Percentiles rank a stretch among this genome's conserved stretches.
Evolutionary conservation across 2,888 invertebrate species (phyloP).

Genomic region (Campoplex capitator): DNA sequence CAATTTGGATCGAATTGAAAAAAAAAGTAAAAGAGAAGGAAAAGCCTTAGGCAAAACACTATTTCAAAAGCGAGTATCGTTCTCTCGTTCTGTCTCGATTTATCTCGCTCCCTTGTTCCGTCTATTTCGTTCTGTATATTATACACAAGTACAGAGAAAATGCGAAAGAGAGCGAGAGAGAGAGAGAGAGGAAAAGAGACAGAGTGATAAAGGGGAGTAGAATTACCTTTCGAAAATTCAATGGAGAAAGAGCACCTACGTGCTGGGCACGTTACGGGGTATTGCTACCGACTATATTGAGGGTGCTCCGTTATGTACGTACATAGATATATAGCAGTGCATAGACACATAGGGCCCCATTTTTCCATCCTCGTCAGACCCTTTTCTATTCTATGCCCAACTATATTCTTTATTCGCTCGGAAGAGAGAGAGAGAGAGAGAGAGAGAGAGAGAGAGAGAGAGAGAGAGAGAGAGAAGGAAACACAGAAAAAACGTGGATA

Average conservation of each 20-base stretch:
- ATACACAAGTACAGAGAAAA: conserved; percentile 56
- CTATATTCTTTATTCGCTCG: conserved; percentile 46
- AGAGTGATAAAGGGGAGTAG: conserved; percentile 72
- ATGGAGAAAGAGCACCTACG: conserved; percentile 75
- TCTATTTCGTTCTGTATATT: conserved; percentile 20
- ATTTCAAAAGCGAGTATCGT: conserved; percentile 42
- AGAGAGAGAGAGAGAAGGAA: conserved; percentile 52
- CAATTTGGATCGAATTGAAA: conserved; percentile 48
- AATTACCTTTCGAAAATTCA: conserved; percentile 78
- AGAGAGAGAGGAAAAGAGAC: conserved; percentile 52
- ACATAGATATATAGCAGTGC: conserved; percentile 34
- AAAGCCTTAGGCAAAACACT: conserved; percentile 16
- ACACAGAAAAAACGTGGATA: conserved; percentile 65
- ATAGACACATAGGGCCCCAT: conserved; percentile 41
- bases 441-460: conserved; percentile 60
- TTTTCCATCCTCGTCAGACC: conserved; percentile 46
- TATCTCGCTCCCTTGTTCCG: conserved; percentile 6
- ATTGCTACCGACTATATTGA: conserved; percentile 66
- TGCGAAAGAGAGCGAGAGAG: conserved; percentile 51
- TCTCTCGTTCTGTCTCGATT: conserved; percentile 32
- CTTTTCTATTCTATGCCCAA: conserved; percentile 54
- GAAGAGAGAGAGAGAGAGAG: conserved; percentile 56
- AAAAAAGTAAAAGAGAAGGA: conserved; percentile 41
- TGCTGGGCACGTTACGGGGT: conserved; percentile 59
- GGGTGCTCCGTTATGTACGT: conserved; percentile 58